phyloP scores from a whole-genome alignment of 1,140 invertebrate species.

The Drosophila dunni region DNA sequence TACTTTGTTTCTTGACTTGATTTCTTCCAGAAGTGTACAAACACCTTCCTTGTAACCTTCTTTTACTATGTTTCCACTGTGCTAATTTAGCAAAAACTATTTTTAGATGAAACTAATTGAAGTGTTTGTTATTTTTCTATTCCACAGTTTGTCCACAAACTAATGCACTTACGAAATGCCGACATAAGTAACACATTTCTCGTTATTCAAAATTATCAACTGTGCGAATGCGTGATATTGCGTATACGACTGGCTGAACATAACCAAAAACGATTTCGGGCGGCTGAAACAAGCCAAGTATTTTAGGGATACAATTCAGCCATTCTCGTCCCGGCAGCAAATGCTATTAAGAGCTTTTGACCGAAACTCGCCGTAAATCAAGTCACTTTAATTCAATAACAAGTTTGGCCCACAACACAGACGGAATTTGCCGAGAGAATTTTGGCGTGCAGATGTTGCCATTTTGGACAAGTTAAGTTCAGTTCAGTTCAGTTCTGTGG shows the following conservation, averaged over 20 bases:
- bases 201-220: conserved; percentile 9
- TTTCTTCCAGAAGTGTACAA: too few species aligned
- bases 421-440: background rate
- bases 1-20: too few species aligned
- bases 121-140: background rate
- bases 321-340: background rate
- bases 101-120: background rate
- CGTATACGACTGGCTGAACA: conserved; percentile 26
- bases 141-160: background rate
- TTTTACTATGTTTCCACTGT: too few species aligned
- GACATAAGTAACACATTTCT: background rate
- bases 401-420: conserved; percentile 21
- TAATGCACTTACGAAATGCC: background rate
- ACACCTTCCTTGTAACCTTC: too few species aligned
- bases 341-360: conserved; percentile 44
- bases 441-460: conserved; percentile 40
- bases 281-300: conserved; percentile 11
- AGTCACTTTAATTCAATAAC: conserved; percentile 55
- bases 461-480: conserved; percentile 32
- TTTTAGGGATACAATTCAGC: background rate
- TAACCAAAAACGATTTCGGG: conserved; percentile 9
- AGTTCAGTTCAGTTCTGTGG: conserved; percentile 14
- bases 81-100: too few species aligned
- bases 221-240: conserved; percentile 20
- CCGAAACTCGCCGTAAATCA: conserved; percentile 47